Evolutionary conservation across 1,140 invertebrate species (phyloP), one percentile per base, ranked within the genome.

Genomic region (Cherax quadricarinatus): DNA sequence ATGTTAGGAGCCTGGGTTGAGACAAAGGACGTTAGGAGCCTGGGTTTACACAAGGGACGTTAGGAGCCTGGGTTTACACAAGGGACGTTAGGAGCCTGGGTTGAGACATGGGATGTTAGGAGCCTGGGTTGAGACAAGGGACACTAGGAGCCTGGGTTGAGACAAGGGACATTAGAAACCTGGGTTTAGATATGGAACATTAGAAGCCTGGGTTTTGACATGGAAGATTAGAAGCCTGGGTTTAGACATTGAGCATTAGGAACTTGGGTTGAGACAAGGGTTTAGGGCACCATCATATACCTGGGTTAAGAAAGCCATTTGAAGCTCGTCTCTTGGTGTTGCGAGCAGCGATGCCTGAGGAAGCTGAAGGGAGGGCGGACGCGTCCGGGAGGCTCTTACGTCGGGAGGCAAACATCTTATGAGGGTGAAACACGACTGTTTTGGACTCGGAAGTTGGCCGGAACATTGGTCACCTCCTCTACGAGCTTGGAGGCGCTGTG

Each of bases 271-370:
- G 24, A 30, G 70, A 75, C 16, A 30, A 57, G 79, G 41, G 66
- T 21, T 41, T 41, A 24, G n/a, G 70, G 12, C 62, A 49, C n/a
- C 21, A 18, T 12, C 7, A 14, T 12, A 75, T 91, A 91, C 90
- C 90, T 91, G 90, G 90, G 79, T 91, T 91, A 30, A 91, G 90
- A 78, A 91, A 91, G 78, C 90, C 90, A 87, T 87, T 91, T 78
- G 90, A 91, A 57, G 90, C 84, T 7, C 90, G 75, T 85, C 90
- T 24, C 60, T 91, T 91, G 53, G 73, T 82, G 84, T 53, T 82
- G n/a, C 84, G 75, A 16, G 41, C 24, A 66, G 83, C 10, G 0
- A 41, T 41, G 30, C 30, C 30, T 41, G 30, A 1, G 0, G 70
- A 57, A 9, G 84, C 4, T 7, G 75, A 51, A 16, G 83, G n/a